Evolutionary conservation across 2,888 invertebrate genomes (phyloP).

Genomic region (Oscheius myriophilus): DNA sequence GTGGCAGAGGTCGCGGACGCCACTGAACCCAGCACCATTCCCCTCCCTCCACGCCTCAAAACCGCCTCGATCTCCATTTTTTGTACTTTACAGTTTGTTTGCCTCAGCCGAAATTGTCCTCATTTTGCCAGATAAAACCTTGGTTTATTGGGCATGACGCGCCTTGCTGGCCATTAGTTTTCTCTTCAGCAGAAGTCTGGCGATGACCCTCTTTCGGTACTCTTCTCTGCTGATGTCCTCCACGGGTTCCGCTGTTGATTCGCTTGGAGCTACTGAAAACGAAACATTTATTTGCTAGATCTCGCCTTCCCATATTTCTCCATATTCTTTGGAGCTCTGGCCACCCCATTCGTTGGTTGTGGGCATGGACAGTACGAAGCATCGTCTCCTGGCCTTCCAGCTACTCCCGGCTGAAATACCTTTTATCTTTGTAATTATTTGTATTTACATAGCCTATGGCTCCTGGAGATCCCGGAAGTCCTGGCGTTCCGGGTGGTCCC

Average conservation of each 20-base stretch:
- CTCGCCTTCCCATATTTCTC: no score
- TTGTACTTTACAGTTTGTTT: no score
- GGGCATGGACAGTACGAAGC: constrained; percentile 24
- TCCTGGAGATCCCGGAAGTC: constrained; percentile 8
- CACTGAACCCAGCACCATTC: no score
- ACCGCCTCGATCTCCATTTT: no score
- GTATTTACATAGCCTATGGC: background rate
- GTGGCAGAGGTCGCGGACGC: no score
- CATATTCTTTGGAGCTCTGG: background rate
- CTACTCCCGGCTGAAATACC: constrained; percentile 14
- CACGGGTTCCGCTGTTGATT: background rate
- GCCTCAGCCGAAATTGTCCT: no score
- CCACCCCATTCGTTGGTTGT: background rate
- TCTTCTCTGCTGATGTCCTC: constrained; percentile 17
- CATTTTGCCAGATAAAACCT: no score
- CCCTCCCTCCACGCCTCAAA: no score
- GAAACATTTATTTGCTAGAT: no score
- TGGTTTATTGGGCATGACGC: background rate
- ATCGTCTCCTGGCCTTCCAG: constrained; percentile 19
- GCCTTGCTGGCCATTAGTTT: constrained; percentile 13
- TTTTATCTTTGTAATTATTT: background rate
- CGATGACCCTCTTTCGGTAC: constrained; percentile 9
- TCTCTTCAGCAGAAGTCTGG: constrained; percentile 19
- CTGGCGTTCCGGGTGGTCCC: background rate
- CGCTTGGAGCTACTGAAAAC: background rate